Conservation (phyloP, 2,888 invertebrate species). For the Spodoptera picta region DNA sequence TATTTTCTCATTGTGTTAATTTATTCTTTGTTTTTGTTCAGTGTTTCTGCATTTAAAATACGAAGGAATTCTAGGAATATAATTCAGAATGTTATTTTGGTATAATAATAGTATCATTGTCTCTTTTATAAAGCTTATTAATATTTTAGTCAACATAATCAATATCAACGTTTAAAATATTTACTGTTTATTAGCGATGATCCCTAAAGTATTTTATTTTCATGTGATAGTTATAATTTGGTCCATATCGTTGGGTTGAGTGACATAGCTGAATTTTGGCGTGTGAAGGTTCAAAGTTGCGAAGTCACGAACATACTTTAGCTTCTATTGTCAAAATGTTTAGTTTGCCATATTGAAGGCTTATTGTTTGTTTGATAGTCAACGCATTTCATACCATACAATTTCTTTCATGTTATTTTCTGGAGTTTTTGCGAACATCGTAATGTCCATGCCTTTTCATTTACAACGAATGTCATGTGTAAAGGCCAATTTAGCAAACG, state of each 20-base stretch:
- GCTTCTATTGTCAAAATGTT: constrained; percentile 11
- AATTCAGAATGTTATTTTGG: too few relatives aligned
- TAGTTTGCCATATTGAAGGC: constrained; percentile 13
- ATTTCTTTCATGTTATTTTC: neutral
- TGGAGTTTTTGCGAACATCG: neutral
- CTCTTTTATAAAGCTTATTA: too few relatives aligned
- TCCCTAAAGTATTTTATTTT: neutral
- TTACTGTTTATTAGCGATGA: neutral
- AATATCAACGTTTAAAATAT: too few relatives aligned
- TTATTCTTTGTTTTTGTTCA: neutral
- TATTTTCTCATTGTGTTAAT: constrained; percentile 20
- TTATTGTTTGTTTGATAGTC: constrained; percentile 24
- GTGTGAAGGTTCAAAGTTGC: constrained; percentile 19
- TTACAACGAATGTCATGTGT: neutral
- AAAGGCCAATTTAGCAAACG: constrained; percentile 23
- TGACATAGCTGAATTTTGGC: constrained; percentile 10
- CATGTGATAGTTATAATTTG: neutral
- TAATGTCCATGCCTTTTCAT: neutral
- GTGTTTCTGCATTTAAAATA: neutral
- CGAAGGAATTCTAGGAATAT: neutral
- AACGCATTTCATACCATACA: neutral
- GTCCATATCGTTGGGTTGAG: neutral
- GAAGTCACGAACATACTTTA: constrained; percentile 20
- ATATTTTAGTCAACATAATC: too few relatives aligned
- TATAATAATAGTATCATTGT: too few relatives aligned